These are phyloP conservation scores for Acanthaster planci DNA, from an alignment of 35 echinoderm and acorn worm species.

Conservation along the genomic window DNA sequence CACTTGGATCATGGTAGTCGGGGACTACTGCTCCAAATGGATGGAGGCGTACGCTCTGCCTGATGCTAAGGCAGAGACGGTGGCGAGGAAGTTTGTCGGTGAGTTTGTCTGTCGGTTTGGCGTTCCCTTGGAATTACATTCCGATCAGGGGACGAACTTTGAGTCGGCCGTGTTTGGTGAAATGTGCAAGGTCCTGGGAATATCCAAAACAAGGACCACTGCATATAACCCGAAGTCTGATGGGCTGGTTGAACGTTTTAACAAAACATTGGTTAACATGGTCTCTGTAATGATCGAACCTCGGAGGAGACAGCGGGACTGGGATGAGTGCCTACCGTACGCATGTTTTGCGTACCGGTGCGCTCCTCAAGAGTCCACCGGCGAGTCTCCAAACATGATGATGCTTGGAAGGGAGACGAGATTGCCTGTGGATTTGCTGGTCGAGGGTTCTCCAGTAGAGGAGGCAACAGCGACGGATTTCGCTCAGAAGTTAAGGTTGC, in stretches of 20 bases:
- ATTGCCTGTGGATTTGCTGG: conserved; percentile 39
- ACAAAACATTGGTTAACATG: conserved; percentile 34
- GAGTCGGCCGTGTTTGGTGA: conserved; percentile 22
- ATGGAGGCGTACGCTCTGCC: conserved; percentile 37
- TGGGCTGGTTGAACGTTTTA: too few relatives aligned
- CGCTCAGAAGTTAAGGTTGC: neutral
- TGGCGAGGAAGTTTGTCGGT: conserved; percentile 11
- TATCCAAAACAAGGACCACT: conserved; percentile 44
- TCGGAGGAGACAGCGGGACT: conserved; percentile 37
- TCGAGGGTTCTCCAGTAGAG: neutral
- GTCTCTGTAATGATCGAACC: conserved; percentile 25
- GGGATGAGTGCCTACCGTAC: conserved; percentile 48
- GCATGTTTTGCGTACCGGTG: conserved; percentile 58
- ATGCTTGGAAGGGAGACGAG: too few relatives aligned
- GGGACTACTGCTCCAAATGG: conserved; percentile 48
- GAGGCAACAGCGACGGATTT: conserved; percentile 21
- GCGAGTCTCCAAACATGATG: conserved; percentile 61
- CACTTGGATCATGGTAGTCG: conserved; percentile 31
- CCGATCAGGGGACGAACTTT: conserved; percentile 55
- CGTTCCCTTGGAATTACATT: conserved; percentile 35
- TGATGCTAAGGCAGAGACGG: conserved; percentile 10
- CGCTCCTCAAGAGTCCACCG: conserved; percentile 58
- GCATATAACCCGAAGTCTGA: conserved; percentile 41
- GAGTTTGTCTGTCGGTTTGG: conserved; percentile 42
- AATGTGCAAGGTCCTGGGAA: conserved; percentile 28